These are phyloP conservation scores for Scleropages formosus DNA, from an alignment of 2,797 vertebrate species.

Conservation along the genomic window DNA sequence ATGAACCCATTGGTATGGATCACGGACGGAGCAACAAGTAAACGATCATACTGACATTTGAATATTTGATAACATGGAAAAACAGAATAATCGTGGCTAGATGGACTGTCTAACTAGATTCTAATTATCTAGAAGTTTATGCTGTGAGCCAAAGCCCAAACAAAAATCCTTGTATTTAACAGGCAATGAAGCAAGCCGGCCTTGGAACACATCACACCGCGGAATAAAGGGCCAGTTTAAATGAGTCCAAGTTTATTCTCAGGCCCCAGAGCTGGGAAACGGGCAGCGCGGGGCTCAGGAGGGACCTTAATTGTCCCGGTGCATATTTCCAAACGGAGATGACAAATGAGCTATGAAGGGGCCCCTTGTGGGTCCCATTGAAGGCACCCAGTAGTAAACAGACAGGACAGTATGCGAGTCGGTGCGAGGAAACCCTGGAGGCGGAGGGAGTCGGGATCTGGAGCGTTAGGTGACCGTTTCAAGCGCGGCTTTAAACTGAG, in stretches of 20 bases:
- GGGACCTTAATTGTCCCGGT: background rate
- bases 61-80: background rate
- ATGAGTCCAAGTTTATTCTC: conserved; percentile 25
- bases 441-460: background rate
- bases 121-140: conserved; percentile 14
- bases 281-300: conserved; percentile 1
- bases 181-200: conserved; percentile 15
- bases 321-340: conserved; percentile 18
- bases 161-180: conserved; percentile 18
- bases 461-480: background rate
- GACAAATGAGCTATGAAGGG: conserved; percentile 17
- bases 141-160: background rate
- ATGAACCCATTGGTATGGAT: no score
- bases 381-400: conserved; percentile 19
- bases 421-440: background rate
- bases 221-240: conserved; percentile 20
- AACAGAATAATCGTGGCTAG: background rate
- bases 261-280: conserved; percentile 27
- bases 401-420: background rate
- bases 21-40: no score
- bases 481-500: background rate
- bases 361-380: background rate
- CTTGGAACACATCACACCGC: conserved; percentile 16
- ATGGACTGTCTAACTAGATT: background rate
- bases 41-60: no score